Base-by-base conservation (phyloP, 2,797 vertebrate genomes). In the Prunella strophiata region DNA sequence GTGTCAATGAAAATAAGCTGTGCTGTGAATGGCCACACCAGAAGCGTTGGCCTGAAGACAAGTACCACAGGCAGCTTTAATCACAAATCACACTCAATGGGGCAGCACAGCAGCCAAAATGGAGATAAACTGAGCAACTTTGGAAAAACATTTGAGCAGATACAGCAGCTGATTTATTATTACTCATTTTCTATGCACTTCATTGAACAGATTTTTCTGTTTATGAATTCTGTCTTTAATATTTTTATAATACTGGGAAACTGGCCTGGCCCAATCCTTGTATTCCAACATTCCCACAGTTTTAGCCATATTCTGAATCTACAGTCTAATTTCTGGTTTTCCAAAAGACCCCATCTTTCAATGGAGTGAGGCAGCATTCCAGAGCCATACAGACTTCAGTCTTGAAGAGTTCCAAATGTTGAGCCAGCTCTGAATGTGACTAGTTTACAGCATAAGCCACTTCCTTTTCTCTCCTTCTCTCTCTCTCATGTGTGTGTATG, bases 141-240 rank as follows among this genome's bases (percentile, higher is more conserved):
- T 58, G 30, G 13, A 59, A 55, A 82, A 88, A 84, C 58, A 42
- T 5, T 4, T 3, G 21, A 79, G 23, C 10, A 85, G 82, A 77
- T 34, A 59, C 17, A 85, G 34, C 48, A 87, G 52, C 54, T 91
- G 61, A 93, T 89, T 88, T 93, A 81, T 91, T 83, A 50, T 83
- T 85, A 36, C 32, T 77, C 2, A 47, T 89, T 78, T 93, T 92
- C 78, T 38, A 21, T 34, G 9, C 32, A 80, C 45, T 82, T 77
- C 32, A 67, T 22, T 59, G 38, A 90, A 87, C 40, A 73, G 63
- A 79, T 52, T 88, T 96, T 93, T 96, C 50, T 87, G 55, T 84
- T 90, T 93, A 80, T 74, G 65, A 89, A 89, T 87, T 87, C 57
- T 77, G n/a, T 65, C 74, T 87, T 63, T 77, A 85, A 47, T 89